Base-by-base conservation (phyloP, 2,888 invertebrate species). In the Hanleya hanleyi region DNA sequence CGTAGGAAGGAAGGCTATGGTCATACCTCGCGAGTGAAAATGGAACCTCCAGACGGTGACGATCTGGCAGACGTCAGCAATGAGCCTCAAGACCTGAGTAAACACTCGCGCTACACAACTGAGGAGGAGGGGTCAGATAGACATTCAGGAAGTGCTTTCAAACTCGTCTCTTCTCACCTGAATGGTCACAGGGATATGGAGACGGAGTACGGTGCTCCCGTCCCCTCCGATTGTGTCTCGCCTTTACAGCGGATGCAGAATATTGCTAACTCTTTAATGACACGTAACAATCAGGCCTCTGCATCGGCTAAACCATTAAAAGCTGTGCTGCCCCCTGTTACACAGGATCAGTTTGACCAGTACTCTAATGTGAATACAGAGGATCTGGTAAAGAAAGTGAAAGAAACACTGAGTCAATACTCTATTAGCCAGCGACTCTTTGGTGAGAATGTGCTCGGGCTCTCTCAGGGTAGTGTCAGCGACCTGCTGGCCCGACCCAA, bases 301-400 rank as follows among this genome's bases (percentile, higher is more conserved):
- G 65, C 57, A n/a, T 62, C 94, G 61, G 96, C 96, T 89, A 93
- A 98, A 82, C 97, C 98, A 22, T 94, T 97, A 86, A 97, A 97
- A 92, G 97, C 98, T 37, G 98, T 99, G 64, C 93, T 99, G 84
- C 98, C 98, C 51, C 98, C 99, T 1, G 98, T 99, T 81, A 98
- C 98, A 0, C 99, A 99, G 90, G 98, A 99, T 87, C 98, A 99
- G 90, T 99, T 99, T 91, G 99, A 99, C 91, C 94, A 97, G 92
- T 98, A 97, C 92, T 96, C 98, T 90, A 97, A 97, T 91, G 93
- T 99, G 80, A 98, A 99, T 91, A 99, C 99, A 0, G 99, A 99
- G 92, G 98, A 99, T 81, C 97, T 99, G 83, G 99, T 99, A 69
- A 95, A 97, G 87, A 95, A 97, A 75, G 87, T 92, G 41, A 92